A percentile compares a stretch with the other conserved stretches of the same genome.
Evolutionary conservation across 1,140 invertebrate genomes (phyloP).

Genomic region (Saccostrea glomerata): DNA sequence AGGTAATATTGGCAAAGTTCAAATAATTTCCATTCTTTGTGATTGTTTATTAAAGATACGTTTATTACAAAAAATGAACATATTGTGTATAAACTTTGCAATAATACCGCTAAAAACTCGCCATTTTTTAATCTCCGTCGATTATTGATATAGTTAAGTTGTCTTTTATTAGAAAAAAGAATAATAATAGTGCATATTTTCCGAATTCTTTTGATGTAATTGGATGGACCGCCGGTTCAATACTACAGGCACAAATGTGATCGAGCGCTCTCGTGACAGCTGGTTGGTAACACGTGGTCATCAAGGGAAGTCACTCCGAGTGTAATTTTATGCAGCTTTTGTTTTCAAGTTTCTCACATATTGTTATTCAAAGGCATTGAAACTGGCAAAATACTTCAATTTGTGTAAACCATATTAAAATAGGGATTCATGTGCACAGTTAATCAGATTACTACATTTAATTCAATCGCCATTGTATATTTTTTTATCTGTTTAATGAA

Average conservation of each 20-base stretch:
- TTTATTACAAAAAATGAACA: too few species aligned
- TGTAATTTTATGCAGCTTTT: background rate
- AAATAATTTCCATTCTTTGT: background rate
- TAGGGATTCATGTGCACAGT: too few species aligned
- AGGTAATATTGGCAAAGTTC: background rate
- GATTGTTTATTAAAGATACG: background rate
- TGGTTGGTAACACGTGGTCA: slow-evolving; percentile 7
- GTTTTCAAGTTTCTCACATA: too few species aligned
- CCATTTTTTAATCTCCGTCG: background rate
- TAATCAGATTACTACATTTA: too few species aligned
- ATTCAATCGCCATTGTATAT: too few species aligned
- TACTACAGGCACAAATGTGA: background rate
- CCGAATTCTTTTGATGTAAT: slow-evolving; percentile 18
- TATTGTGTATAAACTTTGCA: background rate
- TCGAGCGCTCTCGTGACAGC: background rate
- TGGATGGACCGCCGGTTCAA: background rate
- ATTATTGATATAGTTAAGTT: background rate
- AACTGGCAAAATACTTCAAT: too few species aligned
- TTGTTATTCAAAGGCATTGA: too few species aligned
- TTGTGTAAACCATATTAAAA: too few species aligned
- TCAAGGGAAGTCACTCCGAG: background rate
- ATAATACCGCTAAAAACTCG: background rate
- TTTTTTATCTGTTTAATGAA: too few species aligned
- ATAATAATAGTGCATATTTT: slow-evolving; percentile 4
- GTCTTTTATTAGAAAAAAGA: slow-evolving; percentile 23